Conservation (phyloP, 2,113 vertebrate species). For the Felis catus region DNA sequence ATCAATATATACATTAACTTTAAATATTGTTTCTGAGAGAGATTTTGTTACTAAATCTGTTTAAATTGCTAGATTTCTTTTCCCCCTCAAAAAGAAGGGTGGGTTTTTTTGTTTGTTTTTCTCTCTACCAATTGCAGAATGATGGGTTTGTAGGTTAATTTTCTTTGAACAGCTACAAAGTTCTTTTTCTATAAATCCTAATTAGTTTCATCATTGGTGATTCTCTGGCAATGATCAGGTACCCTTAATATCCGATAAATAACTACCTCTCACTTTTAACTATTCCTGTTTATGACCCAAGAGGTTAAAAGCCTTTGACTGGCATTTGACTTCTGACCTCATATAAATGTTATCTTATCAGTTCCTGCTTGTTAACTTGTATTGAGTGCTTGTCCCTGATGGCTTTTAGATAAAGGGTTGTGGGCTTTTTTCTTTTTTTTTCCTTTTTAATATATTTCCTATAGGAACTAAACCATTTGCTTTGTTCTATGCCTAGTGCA, state of each 20-base stretch:
- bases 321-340: slow-evolving; percentile 96
- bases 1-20: slow-evolving; percentile 37
- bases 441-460: slow-evolving; percentile 85
- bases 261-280: slow-evolving; percentile 87
- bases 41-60: slow-evolving; percentile 53
- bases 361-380: slow-evolving; percentile 91
- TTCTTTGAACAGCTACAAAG: slow-evolving; percentile 68
- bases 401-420: slow-evolving; percentile 87
- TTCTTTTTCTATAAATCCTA: slow-evolving; percentile 80
- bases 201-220: slow-evolving; percentile 78
- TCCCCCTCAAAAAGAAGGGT: neutral
- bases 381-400: slow-evolving; percentile 91
- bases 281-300: slow-evolving; percentile 93
- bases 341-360: slow-evolving; percentile 95
- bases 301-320: slow-evolving; percentile 96
- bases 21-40: slow-evolving; percentile 52
- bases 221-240: slow-evolving; percentile 75
- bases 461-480: slow-evolving; percentile 82
- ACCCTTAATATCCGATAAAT: slow-evolving; percentile 86
- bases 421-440: slow-evolving; percentile 67
- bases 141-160: slow-evolving; percentile 60
- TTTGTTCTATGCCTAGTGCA: slow-evolving; percentile 78
- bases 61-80: slow-evolving; percentile 61
- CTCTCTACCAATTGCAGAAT: slow-evolving; percentile 45
- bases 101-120: slow-evolving; percentile 57